Evolutionary conservation across 2,797 vertebrate genomes (phyloP).

Genomic region (Dromococcyx pavoninus): DNA sequence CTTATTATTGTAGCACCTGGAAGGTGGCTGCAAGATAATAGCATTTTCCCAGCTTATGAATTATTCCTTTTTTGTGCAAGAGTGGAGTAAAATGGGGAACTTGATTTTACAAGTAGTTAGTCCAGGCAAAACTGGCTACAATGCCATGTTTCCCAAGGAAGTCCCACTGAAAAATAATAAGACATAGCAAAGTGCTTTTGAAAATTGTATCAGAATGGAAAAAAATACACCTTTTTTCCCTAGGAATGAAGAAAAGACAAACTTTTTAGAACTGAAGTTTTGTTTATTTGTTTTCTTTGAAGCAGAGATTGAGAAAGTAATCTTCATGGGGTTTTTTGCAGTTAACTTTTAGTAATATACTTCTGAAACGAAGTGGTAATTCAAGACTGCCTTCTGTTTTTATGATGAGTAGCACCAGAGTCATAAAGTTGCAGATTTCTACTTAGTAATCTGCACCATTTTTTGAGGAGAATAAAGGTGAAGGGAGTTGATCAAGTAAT

Average conservation of each 20-base stretch:
- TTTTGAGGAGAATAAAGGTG: not conserved
- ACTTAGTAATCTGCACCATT: not conserved
- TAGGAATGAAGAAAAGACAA: not conserved
- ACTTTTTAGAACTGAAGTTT: not conserved
- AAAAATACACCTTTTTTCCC: not conserved
- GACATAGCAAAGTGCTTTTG: not conserved
- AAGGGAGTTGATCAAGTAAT: not conserved
- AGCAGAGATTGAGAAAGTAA: not conserved
- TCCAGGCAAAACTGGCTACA: not conserved
- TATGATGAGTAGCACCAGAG: not conserved
- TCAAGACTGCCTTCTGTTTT: not conserved
- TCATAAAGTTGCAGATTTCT: not conserved
- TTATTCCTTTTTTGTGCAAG: not conserved
- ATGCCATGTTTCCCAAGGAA: not conserved
- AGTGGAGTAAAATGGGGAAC: not conserved
- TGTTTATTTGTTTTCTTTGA: not conserved
- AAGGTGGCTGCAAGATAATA: not conserved
- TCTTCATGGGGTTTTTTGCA: not conserved
- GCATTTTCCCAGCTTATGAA: not conserved
- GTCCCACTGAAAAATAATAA: not conserved
- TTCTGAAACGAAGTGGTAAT: not conserved
- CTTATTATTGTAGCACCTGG: slow-evolving; percentile 10
- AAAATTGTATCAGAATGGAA: not conserved
- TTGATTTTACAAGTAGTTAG: not conserved
- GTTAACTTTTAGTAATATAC: not conserved